Conservation (phyloP, 1,140 invertebrate species). For the Mizuhopecten yessoensis region DNA sequence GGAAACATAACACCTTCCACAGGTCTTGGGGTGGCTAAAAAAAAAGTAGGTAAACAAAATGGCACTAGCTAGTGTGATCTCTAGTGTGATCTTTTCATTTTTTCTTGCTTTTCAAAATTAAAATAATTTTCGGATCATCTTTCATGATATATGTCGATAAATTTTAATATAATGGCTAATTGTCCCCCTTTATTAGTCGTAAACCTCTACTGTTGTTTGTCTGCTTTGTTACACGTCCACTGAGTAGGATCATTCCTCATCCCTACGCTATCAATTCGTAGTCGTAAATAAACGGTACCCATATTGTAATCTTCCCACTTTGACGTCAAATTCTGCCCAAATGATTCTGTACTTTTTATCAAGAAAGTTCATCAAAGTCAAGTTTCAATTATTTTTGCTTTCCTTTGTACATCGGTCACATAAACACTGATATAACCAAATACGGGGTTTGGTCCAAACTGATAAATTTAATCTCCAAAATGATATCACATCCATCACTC, state of each 20-base stretch:
- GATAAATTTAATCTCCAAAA: conserved; percentile 7
- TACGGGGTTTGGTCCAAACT: neutral
- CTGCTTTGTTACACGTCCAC: neutral
- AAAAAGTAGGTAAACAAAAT: too few relatives aligned
- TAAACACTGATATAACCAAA: neutral
- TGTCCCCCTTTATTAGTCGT: neutral
- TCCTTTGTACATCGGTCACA: neutral
- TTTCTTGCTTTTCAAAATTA: neutral
- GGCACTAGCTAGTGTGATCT: too few relatives aligned
- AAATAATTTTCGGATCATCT: conserved; percentile 17
- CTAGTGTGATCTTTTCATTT: too few relatives aligned
- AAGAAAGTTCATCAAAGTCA: neutral
- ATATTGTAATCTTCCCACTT: neutral
- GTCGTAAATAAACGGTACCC: neutral
- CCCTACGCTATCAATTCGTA: neutral
- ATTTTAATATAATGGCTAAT: neutral
- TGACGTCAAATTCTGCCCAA: neutral
- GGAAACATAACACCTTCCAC: too few relatives aligned
- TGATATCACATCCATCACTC: neutral
- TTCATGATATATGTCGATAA: neutral
- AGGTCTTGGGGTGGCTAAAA: too few relatives aligned
- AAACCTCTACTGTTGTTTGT: neutral
- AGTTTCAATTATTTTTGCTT: neutral
- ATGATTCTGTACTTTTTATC: neutral
- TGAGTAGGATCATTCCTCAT: neutral